Evolutionary conservation across 2,113 vertebrate genomes (phyloP), one percentile per base, ranked within the genome.

Genomic region (Candoia aspera): DNA sequence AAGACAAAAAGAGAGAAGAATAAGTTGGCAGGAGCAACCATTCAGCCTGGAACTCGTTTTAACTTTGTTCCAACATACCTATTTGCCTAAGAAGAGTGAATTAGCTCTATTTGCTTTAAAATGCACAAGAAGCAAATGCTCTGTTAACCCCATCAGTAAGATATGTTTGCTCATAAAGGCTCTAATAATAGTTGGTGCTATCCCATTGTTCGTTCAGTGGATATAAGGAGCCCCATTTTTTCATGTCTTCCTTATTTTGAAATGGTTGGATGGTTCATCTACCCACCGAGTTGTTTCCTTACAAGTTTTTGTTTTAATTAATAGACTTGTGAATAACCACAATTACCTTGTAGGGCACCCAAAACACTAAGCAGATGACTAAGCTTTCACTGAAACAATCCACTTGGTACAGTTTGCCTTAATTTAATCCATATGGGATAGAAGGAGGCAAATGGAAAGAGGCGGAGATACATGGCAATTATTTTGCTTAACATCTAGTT

Each of bases 311-410:
- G 95, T 97, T 97, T 96, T 97, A 97, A 98, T 97, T 97, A 98
- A 97, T 97, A 97, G 97, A 97, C 96, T 97, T 97, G 96, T 97
- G 96, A 97, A 96, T 96, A 96, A 97, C 96, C 97, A 95, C 97
- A 97, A 97, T 91, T 89, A 95, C 96, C 94, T 97, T 95, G 92
- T 97, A 97, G 96, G 95, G 97, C 95, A 93, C 86, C 68, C 94
- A 94, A 97, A 97, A 98, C 93, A 86, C 96, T 97, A 96, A 97
- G 96, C 97, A 97, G 96, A 98, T 97, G 96, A 97, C 96, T 95
- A 94, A 94, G 13, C 92, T 93, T 95, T 93, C 95, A 96, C 94
- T 93, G 90, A 89, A 97, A 95, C 96, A 97, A 96, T 95, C 95
- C 95, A 94, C 91, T 97, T 93, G 54, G 94, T 94, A 91, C 91